These are phyloP conservation scores for Ovis canadensis DNA, from an alignment of 2,113 vertebrate genomes.

Conservation along the genomic window DNA sequence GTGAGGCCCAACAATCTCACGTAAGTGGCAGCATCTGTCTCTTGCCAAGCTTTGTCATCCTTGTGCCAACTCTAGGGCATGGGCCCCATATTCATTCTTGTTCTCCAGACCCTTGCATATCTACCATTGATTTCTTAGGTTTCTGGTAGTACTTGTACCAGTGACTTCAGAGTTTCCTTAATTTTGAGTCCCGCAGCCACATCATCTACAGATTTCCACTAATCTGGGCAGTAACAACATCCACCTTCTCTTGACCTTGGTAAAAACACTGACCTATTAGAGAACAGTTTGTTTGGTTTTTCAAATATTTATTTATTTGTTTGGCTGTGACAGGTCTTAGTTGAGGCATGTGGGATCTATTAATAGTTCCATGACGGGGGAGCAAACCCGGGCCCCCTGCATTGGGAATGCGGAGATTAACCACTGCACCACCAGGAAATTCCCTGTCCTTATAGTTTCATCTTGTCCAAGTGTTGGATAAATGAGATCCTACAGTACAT, in stretches of 20 bases:
- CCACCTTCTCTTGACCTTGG: neutral
- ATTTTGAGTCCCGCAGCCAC: neutral
- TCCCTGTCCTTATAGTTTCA: neutral
- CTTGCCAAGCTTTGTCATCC: neutral
- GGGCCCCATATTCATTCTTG: neutral
- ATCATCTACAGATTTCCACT: neutral
- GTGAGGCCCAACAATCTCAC: neutral
- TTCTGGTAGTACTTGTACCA: neutral
- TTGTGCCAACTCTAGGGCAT: neutral
- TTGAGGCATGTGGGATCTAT: neutral
- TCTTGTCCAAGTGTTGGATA: neutral
- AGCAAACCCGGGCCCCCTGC: neutral
- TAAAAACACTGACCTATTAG: neutral
- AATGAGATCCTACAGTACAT: neutral
- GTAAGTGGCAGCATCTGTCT: neutral
- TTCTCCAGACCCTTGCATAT: neutral
- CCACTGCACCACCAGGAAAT: neutral
- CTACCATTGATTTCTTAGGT: neutral
- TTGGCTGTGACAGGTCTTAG: neutral
- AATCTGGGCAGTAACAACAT: neutral
- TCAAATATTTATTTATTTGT: neutral
- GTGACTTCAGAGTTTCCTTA: neutral
- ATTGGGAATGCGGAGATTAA: neutral
- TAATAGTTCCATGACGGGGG: neutral
- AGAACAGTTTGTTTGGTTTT: neutral